A percentile compares a stretch with the other conserved stretches of the same genome.
phyloP scores from a whole-genome alignment of 2,888 invertebrate genomes.

The Schizaphis graminum region DNA sequence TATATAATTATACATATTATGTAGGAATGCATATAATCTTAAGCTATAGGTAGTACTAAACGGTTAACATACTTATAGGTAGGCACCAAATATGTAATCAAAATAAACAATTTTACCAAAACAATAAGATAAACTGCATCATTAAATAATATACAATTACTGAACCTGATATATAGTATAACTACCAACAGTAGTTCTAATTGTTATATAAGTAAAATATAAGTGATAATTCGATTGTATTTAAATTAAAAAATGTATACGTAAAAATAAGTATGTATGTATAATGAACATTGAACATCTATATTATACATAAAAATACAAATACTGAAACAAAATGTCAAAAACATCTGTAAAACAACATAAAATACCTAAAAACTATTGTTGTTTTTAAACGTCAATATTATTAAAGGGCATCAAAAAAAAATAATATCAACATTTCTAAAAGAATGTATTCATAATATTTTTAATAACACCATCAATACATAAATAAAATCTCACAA shows the following conservation, averaged over 20 bases:
- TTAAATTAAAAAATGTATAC: too few species aligned
- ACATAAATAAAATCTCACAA: neutral
- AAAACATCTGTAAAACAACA: neutral
- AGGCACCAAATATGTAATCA: neutral
- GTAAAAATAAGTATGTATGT: too few species aligned
- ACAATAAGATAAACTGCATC: constrained; percentile 16
- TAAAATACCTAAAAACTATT: neutral
- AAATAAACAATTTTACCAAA: constrained; percentile 31
- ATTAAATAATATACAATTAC: neutral
- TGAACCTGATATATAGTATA: neutral
- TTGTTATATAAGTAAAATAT: neutral
- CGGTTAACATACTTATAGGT: neutral
- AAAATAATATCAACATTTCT: neutral
- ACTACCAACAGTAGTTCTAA: neutral
- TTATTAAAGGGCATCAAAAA: neutral
- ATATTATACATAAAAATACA: too few species aligned
- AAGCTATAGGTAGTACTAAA: neutral
- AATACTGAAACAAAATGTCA: neutral
- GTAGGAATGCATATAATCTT: neutral
- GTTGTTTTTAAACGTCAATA: neutral
- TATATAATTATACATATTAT: neutral
- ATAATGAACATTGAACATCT: too few species aligned
- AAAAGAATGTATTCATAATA: neutral
- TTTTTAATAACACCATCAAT: neutral
- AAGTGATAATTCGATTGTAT: neutral